Evolutionary conservation across 2,888 invertebrate species (phyloP).

Genomic region (Hipparchia sbordonii): DNA sequence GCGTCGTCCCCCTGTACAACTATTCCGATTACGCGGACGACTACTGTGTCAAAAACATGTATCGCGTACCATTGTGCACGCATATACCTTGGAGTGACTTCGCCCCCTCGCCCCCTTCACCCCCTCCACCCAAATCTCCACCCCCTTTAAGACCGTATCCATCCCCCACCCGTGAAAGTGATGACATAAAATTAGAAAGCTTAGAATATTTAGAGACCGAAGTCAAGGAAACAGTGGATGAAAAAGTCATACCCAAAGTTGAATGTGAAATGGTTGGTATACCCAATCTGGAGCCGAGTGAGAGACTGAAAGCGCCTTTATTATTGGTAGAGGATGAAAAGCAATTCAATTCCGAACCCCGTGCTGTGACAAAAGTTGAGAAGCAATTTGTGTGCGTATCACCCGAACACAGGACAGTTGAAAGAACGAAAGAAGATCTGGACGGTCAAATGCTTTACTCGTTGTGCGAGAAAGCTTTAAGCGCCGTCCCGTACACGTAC

Average conservation of each 20-base stretch:
- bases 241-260: conserved; percentile 31
- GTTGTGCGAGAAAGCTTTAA: conserved; percentile 48
- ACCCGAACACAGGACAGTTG: conserved; percentile 69
- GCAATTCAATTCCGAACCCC: conserved; percentile 45
- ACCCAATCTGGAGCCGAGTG: conserved; percentile 59
- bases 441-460: conserved; percentile 59
- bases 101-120: conserved; percentile 67
- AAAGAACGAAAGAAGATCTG: conserved; percentile 66
- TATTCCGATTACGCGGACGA: conserved; percentile 79
- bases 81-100: conserved; percentile 68
- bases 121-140: conserved; percentile 64
- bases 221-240: conserved; percentile 37
- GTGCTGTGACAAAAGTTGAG: conserved; percentile 32
- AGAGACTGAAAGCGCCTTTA: conserved; percentile 65
- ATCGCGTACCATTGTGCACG: conserved; percentile 61
- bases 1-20: conserved; percentile 72
- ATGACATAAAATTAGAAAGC: conserved; percentile 7
- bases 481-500: conserved; percentile 57
- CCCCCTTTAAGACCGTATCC: conserved; percentile 67
- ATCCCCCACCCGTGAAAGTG: conserved; percentile 42
- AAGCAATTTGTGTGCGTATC: conserved; percentile 52
- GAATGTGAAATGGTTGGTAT: conserved; percentile 49
- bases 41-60: conserved; percentile 70
- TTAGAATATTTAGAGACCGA: conserved; percentile 34
- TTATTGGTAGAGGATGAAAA: conserved; percentile 57